phyloP scores from a whole-genome alignment of 2,113 vertebrate genomes.

The Amazona guildingii region DNA sequence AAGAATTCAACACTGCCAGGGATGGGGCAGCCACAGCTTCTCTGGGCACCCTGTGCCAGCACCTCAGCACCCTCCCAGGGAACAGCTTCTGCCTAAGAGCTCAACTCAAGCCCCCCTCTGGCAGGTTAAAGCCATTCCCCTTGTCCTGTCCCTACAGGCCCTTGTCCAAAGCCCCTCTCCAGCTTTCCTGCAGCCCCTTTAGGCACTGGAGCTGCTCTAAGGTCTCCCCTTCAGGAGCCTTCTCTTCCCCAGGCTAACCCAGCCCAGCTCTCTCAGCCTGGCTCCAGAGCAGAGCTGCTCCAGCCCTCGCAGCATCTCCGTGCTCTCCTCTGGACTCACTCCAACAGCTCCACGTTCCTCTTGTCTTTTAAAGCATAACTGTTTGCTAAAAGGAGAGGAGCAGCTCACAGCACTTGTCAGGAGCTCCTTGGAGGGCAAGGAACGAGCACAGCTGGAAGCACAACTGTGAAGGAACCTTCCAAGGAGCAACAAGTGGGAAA shows the following conservation, averaged over 20 bases:
- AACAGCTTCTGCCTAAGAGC: background rate
- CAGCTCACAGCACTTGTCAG: fast-evolving
- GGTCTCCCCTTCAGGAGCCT: no score
- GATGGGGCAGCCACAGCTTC: background rate
- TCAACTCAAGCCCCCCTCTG: no score
- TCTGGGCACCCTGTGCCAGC: background rate
- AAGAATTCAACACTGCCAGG: background rate
- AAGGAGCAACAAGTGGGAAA: background rate
- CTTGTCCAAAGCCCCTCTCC: no score
- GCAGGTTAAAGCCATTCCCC: no score
- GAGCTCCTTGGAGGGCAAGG: background rate
- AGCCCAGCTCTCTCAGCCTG: no score
- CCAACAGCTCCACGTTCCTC: background rate
- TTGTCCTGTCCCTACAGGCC: no score
- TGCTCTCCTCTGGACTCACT: background rate
- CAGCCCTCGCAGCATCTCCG: background rate
- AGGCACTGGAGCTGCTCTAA: no score
- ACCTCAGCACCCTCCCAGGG: background rate
- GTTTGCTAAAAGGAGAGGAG: no score
- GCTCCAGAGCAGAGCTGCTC: background rate
- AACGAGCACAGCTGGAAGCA: fast-evolving
- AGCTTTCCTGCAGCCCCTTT: no score
- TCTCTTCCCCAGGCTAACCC: no score
- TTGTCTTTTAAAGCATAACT: background rate
- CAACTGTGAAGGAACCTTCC: background rate